Evolutionary conservation across 2,797 vertebrate species (phyloP), one percentile per base, ranked within the genome.

Genomic region (Melanotaenia nigrans): DNA sequence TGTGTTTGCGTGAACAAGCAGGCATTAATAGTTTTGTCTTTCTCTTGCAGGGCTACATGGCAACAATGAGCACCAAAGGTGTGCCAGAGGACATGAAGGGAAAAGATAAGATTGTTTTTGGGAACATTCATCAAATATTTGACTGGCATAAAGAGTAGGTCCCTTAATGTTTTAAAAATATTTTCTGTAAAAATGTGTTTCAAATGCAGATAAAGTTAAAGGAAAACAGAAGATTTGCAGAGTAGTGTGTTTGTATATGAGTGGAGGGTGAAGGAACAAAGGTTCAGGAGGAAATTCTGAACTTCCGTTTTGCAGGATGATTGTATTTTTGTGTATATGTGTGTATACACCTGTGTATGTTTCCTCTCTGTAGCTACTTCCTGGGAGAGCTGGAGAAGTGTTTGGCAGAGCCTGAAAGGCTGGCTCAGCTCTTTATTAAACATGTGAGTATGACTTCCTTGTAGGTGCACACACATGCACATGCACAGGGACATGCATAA

Each of bases 141-240:
- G 97, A 99, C 94, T 99, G 98, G 98, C 98, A 99, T 95, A 96
- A 97, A 96, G 97, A 99, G 98, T 99, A 93, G n/a, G 98, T 95
- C 84, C n/a, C 12, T 49, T 64, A 20, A 51, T 58, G 25, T 38
- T n/a, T 5, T 51, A n/a, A 51, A 55, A 5, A 10, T 3, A 7
- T 36, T 36, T 1, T 22, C 9, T 30, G 8, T 2, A 36, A 33
- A 56, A 53, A 12, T 57, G 30, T 71, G 20, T 33, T 59, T 20
- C 22, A 61, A 42, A 18, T 76, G 61, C 35, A 6, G 30, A 78
- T 58, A 67, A 68, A 68, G 58, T 0, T 2, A 61, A 78, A 83
- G 59, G 72, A 64, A 85, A 78, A 69, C 63, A 61, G 22, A 38
- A 30, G 49, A 68, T 75, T 59, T 75, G 49, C 24, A 14, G 61